Evolutionary conservation across 2,113 vertebrate species (phyloP), one percentile per base, ranked within the genome.

Genomic region (Condylura cristata): DNA sequence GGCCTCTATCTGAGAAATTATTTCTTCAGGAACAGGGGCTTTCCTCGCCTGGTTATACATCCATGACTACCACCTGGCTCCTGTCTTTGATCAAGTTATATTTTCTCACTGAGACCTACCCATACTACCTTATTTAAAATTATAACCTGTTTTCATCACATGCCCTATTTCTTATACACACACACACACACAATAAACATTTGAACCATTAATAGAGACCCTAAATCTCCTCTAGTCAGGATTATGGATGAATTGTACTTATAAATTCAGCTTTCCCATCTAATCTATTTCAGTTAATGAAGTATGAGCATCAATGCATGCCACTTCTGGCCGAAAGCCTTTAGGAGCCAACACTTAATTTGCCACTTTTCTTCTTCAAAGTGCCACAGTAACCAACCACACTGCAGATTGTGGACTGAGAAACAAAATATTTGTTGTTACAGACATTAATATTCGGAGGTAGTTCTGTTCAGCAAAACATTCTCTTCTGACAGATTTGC

Each of bases 351-450:
- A 68, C 24, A 85, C 10, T 84, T 72, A 91, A 63, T 79, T 86
- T 86, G 3, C 11, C 44, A 63, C 26, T 82, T 65, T 83, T 30
- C 3, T 4, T 75, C 34, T 16, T 30, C 75, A 32, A n/a, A n/a
- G 8, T 95, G 37, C 17, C 34, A 84, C 2, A 71, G 12, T 34
- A 94, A 81, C 1, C 22, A 86, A 41, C 37, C 56, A 79, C 9
- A 56, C 13, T 79, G 26, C 48, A 92, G 46, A 81, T 70, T 37
- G 74, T 44, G 26, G 17, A 66, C 1, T 88, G 80, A 91, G 48
- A 76, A 94, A 89, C 51, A 86, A 65, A 93, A 71, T 88, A 58
- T n/a, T 76, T 76, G 28, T 61, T 95, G 56, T 34, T 82, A 81
- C 94, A 93, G 8, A 70, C 53, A 80, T 80, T 81, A 80, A 94